Evolutionary conservation across 2,113 vertebrate genomes (phyloP), one percentile per base, ranked within the genome.

Genomic region (Lucifuga dentata): DNA sequence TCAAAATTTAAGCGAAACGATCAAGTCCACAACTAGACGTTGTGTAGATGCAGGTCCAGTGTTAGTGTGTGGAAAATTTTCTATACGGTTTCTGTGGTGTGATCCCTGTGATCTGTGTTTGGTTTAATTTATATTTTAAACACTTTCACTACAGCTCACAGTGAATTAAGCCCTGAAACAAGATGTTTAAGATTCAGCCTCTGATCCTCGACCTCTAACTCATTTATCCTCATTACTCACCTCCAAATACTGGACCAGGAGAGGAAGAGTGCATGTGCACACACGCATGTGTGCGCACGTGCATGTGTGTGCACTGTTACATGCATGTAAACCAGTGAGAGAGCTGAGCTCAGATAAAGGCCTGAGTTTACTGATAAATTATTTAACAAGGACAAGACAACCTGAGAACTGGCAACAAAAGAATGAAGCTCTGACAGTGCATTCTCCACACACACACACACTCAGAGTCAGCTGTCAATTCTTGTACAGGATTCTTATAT

Each of bases 371-470:
- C 73, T 76, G 46, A 73, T 91, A 63, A 87, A 91, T 90, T 83
- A 91, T 89, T 90, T 81, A 90, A 56, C 84, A 86, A 89, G 82
- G 83, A 88, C 80, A 70, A 80, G 76, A 63, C 66, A 53, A 81
- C 81, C 77, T 73, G 70, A 78, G 73, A 40, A 52, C 11, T 26
- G 58, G 58, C 52, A 57, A 35, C 61, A 62, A n/a, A 51, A 59
- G 35, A 41, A 20, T 21, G 56, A 49, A 60, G 44, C 58, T 77
- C 41, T 80, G 68, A 81, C 20, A 2, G 23, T 63, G 58, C 72
- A 50, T 80, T 78, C 62, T 75, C 45, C 62, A 21, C 20, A 7
- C 45, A 36, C 32, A 36, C 26, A n/a, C 26, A 23, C 29, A 7
- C 12, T 10, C 17, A 46, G n/a, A n/a, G n/a, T n/a, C n/a, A n/a